These are phyloP conservation scores for Tachypleus tridentatus DNA, from an alignment of 1,140 invertebrate species.

Conservation along the genomic window DNA sequence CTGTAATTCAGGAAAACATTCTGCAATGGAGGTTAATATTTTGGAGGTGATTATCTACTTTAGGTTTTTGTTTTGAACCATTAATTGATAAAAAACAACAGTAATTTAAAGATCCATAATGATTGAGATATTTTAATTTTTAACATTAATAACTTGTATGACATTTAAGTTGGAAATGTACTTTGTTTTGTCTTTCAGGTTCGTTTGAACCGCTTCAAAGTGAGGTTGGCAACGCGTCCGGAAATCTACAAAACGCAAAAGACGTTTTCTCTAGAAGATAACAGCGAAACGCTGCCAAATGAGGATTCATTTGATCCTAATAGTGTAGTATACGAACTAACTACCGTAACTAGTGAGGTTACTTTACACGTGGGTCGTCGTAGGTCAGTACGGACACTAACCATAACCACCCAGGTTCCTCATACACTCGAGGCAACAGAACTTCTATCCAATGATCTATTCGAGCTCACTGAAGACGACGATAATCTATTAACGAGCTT, in stretches of 20 bases:
- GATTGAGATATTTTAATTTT: too few relatives aligned
- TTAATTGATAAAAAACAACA: too few relatives aligned
- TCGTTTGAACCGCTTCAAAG: conserved; percentile 27
- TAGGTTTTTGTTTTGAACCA: too few relatives aligned
- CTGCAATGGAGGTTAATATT: too few relatives aligned
- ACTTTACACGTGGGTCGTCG: conserved; percentile 23
- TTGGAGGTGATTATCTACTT: too few relatives aligned
- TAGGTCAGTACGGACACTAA: conserved; percentile 24
- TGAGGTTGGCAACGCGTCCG: conserved; percentile 14
- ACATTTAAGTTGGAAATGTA: too few relatives aligned
- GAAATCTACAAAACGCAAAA: conserved; percentile 2
- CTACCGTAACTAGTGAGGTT: conserved; percentile 24
- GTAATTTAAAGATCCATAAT: too few relatives aligned
- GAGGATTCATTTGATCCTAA: conserved; percentile 21
- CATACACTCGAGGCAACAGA: conserved; percentile 69
- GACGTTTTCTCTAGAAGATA: conserved; percentile 6
- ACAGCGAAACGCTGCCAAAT: conserved; percentile 4
- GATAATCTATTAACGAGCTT: too few relatives aligned
- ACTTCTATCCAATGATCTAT: conserved; percentile 18
- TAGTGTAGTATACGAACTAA: conserved; percentile 22
- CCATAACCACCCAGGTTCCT: conserved; percentile 52
- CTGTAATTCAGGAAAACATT: too few relatives aligned
- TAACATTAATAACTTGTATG: too few relatives aligned
- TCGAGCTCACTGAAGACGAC: too few relatives aligned
- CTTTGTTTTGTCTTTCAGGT: conserved; percentile 16